Conservation (phyloP, 2,797 vertebrate genomes). For the Vespertilio murinus region DNA sequence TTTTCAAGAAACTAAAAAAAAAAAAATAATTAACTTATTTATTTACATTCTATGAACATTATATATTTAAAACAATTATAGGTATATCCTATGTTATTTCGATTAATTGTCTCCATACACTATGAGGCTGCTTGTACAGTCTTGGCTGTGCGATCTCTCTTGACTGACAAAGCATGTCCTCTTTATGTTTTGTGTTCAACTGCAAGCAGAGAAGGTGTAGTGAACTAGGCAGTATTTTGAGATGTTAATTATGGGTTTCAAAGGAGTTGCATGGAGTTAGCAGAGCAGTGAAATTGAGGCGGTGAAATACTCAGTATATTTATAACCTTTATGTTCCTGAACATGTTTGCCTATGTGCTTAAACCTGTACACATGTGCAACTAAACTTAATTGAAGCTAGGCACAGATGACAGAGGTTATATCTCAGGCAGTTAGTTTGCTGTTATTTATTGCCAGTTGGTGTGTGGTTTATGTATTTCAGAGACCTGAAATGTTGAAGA, state of each 20-base stretch:
- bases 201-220: neutral
- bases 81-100: neutral
- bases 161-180: neutral
- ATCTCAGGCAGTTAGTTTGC: neutral
- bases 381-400: neutral
- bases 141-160: neutral
- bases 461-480: neutral
- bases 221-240: neutral
- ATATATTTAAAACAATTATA: neutral
- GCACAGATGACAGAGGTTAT: neutral
- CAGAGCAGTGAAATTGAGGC: neutral
- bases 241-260: constrained; percentile 25
- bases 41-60: neutral
- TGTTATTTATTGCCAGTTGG: neutral
- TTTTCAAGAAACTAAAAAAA: neutral
- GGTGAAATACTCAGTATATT: neutral
- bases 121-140: neutral
- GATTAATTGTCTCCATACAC: neutral
- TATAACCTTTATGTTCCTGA: neutral
- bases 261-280: neutral
- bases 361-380: neutral
- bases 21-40: neutral
- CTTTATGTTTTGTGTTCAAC: neutral
- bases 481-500: neutral
- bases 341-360: neutral